phyloP scores from a whole-genome alignment of 2,888 invertebrate species.

The Protophormia terraenovae region DNA sequence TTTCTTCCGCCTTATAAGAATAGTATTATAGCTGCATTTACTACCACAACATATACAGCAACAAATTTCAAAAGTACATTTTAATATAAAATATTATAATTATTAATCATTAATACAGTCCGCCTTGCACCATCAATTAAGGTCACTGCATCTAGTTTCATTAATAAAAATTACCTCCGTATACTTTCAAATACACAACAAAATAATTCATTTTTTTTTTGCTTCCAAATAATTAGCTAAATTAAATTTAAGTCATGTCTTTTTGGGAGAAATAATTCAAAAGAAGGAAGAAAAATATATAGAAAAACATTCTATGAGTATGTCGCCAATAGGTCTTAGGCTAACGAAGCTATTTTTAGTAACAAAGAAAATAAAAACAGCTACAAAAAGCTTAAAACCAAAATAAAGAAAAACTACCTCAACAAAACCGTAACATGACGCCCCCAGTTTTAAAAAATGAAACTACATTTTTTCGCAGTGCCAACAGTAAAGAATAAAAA shows the following conservation, averaged over 20 bases:
- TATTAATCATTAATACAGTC: slow-evolving; percentile 22
- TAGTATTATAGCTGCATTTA: too few relatives aligned
- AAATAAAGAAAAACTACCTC: not conserved
- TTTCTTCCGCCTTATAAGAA: too few relatives aligned
- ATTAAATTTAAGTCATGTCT: slow-evolving; percentile 54
- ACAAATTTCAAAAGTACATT: not conserved
- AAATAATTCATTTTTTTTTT: slow-evolving; percentile 5
- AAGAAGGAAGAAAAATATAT: slow-evolving; percentile 30
- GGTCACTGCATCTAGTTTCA: slow-evolving; percentile 30
- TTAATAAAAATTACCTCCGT: slow-evolving; percentile 50
- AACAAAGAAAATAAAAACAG: slow-evolving; percentile 10
- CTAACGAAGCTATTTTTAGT: slow-evolving; percentile 67
- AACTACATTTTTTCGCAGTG: slow-evolving; percentile 32
- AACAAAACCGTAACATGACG: slow-evolving; percentile 60
- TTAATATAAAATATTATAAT: not conserved
- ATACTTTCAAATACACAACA: not conserved
- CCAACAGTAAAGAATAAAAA: slow-evolving; percentile 30
- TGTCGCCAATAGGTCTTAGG: slow-evolving; percentile 68
- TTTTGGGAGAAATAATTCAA: slow-evolving; percentile 31
- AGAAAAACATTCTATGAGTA: slow-evolving; percentile 8
- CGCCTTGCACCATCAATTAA: slow-evolving; percentile 29
- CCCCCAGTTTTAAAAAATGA: slow-evolving; percentile 56
- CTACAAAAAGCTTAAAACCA: not conserved
- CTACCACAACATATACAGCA: too few relatives aligned
- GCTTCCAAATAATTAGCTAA: slow-evolving; percentile 5